Conservation (phyloP, 2,888 invertebrate species). For the Volucella bombylans region DNA sequence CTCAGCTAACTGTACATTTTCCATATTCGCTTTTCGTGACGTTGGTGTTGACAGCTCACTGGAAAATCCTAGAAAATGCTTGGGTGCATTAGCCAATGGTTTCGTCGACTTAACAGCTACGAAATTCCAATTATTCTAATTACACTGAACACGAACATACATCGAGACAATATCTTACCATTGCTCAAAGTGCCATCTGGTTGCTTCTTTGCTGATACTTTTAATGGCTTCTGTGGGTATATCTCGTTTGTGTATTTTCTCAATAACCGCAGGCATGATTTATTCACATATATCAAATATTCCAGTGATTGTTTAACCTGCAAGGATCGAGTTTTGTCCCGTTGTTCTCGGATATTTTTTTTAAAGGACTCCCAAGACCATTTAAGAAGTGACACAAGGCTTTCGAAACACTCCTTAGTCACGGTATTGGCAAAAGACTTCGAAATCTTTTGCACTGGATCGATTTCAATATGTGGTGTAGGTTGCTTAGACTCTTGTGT, state of each 20-base stretch:
- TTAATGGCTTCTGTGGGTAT: slow-evolving; percentile 87
- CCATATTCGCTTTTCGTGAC: slow-evolving; percentile 80
- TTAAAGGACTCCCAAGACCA: slow-evolving; percentile 97
- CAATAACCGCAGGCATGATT: slow-evolving; percentile 91
- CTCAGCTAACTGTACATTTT: slow-evolving; percentile 91
- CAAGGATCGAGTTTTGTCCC: slow-evolving; percentile 82
- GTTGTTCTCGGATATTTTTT: slow-evolving; percentile 86
- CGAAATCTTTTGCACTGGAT: slow-evolving; percentile 93
- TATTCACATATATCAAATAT: slow-evolving; percentile 92
- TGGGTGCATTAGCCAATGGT: slow-evolving; percentile 66
- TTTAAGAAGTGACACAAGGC: slow-evolving; percentile 91
- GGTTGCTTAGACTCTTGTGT: slow-evolving; percentile 87
- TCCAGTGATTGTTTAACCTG: slow-evolving; percentile 88
- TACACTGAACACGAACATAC: not conserved
- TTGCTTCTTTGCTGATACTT: slow-evolving; percentile 39
- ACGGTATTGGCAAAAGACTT: slow-evolving; percentile 93
- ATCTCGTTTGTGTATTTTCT: slow-evolving; percentile 95
- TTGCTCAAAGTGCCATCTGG: slow-evolving; percentile 33
- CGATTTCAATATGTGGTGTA: slow-evolving; percentile 83
- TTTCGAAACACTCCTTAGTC: slow-evolving; percentile 92
- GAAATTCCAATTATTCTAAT: not conserved
- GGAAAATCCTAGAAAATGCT: slow-evolving; percentile 69
- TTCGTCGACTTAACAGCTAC: slow-evolving; percentile 62
- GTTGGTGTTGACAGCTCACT: slow-evolving; percentile 75
- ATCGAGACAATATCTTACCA: not conserved